Base-by-base conservation (phyloP, 1,140 invertebrate genomes). In the Teleogryllus occipitalis region DNA sequence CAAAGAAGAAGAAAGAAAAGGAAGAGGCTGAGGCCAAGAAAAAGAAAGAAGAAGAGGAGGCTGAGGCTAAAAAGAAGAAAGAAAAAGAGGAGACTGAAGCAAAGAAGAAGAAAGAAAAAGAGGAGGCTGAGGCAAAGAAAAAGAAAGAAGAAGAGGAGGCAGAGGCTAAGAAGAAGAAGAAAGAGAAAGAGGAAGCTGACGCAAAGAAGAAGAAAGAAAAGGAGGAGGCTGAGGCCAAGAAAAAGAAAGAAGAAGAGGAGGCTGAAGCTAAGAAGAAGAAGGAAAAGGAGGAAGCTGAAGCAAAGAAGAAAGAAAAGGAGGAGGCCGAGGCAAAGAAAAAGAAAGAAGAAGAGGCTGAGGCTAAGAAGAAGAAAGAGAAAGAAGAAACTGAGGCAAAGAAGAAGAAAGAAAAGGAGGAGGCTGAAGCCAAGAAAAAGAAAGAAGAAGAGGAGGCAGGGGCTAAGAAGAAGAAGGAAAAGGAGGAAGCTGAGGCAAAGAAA, bases 371-470 rank as follows among this genome's bases (percentile, higher is more conserved):
- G 82, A 82, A 78, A 8, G 72, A 76, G 80, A 80, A 74, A 80
- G 83, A 78, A 80, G 80, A 81, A 79, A 81, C 81, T 78, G 81
- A 81, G 80, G 78, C 81, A 81, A 65, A 78, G 82, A 81, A 79
- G 81, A 73, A 78, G n/a, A 83, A 84, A 46, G 80, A 85, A 77
- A 79, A 81, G 18, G 79, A 81, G 80, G 79, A 81, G 83, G 47
- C 84, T 47, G 82, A 82, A 15, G 83, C 83, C 7, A 39, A 77
- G 74, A 79, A 75, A 76, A 47, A 76, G 22, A 80, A 75, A 79
- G 83, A 83, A 7, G 84, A 86, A 78, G 76, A 74, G 79, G 81
- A 81, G 79, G 84, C 83, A 47, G 85, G 86, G 21, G 83, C 85
- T 78, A 81, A 84, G 78, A 83, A 83, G 0, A 77, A 79, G 18